Evolutionary conservation across 2,797 vertebrate genomes (phyloP).

Genomic region (Dipus sagitta): DNA sequence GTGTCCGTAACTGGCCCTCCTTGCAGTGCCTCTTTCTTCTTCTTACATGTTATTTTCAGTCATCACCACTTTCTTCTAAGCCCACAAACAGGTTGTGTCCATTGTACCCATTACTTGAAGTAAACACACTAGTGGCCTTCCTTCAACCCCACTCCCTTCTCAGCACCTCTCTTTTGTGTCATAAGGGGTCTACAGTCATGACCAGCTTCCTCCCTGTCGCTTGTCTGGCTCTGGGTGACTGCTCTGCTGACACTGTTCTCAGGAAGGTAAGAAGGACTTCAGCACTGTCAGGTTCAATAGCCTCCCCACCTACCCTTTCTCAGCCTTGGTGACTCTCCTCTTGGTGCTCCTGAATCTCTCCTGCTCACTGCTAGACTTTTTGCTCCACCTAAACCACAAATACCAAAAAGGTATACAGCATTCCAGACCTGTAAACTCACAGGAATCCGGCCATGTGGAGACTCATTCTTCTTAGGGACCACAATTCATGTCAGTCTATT

Average conservation of each 20-base stretch:
- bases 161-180: not conserved
- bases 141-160: not conserved
- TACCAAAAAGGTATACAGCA: not conserved
- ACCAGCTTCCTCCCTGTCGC: no score
- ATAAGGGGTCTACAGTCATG: not conserved
- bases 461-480: not conserved
- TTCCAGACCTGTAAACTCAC: not conserved
- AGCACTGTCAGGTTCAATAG: not conserved
- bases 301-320: not conserved
- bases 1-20: not conserved
- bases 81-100: no score
- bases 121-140: not conserved
- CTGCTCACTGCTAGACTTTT: not conserved
- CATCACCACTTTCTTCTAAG: not conserved
- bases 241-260: not conserved
- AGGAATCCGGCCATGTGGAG: not conserved
- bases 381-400: not conserved
- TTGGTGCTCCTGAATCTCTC: not conserved
- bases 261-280: not conserved
- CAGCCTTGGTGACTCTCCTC: not conserved
- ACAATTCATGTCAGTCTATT: not conserved
- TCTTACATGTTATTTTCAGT: not conserved
- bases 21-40: no score
- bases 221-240: not conserved
- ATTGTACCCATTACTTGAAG: not conserved